Evolutionary conservation across 2,797 vertebrate species (phyloP).

Genomic region (Sebastes nivosus): DNA sequence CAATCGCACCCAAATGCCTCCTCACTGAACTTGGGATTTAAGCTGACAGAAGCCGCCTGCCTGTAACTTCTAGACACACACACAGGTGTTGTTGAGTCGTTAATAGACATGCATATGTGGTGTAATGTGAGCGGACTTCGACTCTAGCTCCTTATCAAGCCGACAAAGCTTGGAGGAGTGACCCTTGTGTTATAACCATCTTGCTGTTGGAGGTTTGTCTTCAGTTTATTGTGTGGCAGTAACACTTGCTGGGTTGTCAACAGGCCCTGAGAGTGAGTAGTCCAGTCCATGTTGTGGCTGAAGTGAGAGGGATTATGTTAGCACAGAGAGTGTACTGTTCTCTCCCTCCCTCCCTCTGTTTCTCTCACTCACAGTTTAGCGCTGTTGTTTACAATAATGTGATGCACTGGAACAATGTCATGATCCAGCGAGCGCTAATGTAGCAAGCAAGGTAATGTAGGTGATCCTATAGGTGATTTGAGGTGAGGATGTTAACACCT

Average conservation of each 20-base stretch:
- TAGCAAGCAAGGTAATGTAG: background rate
- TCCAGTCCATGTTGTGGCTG: conserved; percentile 58
- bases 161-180: conserved; percentile 54
- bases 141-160: conserved; percentile 34
- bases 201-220: conserved; percentile 35
- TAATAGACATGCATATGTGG: conserved; percentile 43
- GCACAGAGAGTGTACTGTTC: conserved; percentile 74
- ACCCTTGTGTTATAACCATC: conserved; percentile 43
- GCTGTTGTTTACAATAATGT: conserved; percentile 51
- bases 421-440: background rate
- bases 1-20: conserved; percentile 10
- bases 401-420: conserved; percentile 37
- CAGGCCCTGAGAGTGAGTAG: conserved; percentile 48
- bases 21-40: conserved; percentile 49
- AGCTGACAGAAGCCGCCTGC: conserved; percentile 19
- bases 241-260: conserved; percentile 53
- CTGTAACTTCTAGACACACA: conserved; percentile 10
- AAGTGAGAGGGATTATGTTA: conserved; percentile 75
- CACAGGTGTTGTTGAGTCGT: conserved; percentile 29
- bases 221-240: conserved; percentile 53
- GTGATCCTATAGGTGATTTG: background rate
- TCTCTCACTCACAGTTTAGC: conserved; percentile 43
- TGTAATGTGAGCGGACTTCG: conserved; percentile 68
- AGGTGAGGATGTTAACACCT: background rate
- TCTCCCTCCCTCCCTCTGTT: conserved; percentile 18